Conservation (phyloP, 1,140 invertebrate genomes). For the Aradophagus sp. region DNA sequence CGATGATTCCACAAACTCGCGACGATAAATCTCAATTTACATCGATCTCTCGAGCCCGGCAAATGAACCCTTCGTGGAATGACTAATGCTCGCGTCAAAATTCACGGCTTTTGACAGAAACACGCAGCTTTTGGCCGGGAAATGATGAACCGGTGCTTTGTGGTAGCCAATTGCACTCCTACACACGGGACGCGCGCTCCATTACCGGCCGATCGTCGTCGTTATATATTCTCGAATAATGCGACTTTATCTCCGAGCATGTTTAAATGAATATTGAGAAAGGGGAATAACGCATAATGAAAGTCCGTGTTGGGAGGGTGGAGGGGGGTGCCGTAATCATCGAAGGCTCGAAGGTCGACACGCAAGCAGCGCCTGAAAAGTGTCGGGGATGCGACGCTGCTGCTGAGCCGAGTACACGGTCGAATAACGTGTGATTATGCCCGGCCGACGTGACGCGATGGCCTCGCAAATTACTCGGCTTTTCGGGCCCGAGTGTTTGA, state of each 20-base stretch:
- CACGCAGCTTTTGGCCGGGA: conserved; percentile 24
- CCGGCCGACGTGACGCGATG: conserved; percentile 37
- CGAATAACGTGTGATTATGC: conserved; percentile 53
- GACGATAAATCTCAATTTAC: no score
- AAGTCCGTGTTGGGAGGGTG: conserved; percentile 48
- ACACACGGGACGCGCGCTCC: conserved; percentile 14
- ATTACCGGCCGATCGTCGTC: conserved; percentile 41
- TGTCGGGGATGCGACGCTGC: conserved; percentile 43
- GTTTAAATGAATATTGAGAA: conserved; percentile 57
- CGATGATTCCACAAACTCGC: no score
- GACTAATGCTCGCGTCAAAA: no score
- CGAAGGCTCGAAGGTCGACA: conserved; percentile 54
- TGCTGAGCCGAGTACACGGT: conserved; percentile 12
- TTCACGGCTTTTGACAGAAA: no score
- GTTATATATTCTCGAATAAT: conserved; percentile 53
- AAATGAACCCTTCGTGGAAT: no score
- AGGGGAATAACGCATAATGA: conserved; percentile 53
- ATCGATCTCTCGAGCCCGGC: no score
- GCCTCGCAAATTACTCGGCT: conserved; percentile 44
- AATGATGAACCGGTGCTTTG: conserved; percentile 23
- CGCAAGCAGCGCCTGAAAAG: conserved; percentile 50
- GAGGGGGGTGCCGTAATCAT: conserved; percentile 56
- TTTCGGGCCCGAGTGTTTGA: conserved; percentile 34
- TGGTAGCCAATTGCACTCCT: conserved; percentile 49
- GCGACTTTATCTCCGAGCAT: conserved; percentile 49